Evolutionary conservation across 2,888 invertebrate genomes (phyloP).

Genomic region (Griposia aprilina): DNA sequence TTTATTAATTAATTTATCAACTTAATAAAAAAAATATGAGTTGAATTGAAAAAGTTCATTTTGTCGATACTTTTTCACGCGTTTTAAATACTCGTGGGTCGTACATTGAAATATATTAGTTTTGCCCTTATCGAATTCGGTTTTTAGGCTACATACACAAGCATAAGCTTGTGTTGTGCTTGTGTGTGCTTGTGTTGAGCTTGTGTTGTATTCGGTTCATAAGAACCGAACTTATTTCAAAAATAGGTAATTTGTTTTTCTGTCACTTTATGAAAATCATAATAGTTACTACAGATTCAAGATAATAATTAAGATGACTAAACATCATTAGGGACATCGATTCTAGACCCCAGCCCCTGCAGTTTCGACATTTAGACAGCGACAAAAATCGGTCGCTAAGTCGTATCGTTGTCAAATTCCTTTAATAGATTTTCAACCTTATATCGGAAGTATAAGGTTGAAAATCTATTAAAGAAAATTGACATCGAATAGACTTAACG

Average conservation of each 20-base stretch:
- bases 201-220: too few species aligned
- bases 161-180: too few species aligned
- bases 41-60: constrained; percentile 44
- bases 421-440: too few species aligned
- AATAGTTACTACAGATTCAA: background rate
- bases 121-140: constrained; percentile 3
- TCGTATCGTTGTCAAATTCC: too few species aligned
- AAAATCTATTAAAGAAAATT: too few species aligned
- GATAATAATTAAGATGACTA: background rate
- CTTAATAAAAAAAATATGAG: too few species aligned
- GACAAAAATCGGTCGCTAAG: too few species aligned
- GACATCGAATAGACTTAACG: too few species aligned
- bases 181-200: too few species aligned
- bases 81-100: constrained; percentile 18
- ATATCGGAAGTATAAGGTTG: too few species aligned
- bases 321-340: background rate
- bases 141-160: constrained; percentile 1
- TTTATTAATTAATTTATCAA: constrained; percentile 52
- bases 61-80: constrained; percentile 31
- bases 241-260: background rate
- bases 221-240: background rate
- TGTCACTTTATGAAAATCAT: background rate
- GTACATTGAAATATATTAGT: constrained; percentile 23
- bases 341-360: too few species aligned
- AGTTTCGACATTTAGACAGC: too few species aligned